Evolutionary conservation across 2,888 invertebrate species (phyloP), one percentile per base, ranked within the genome.

Genomic region (Sicus ferrugineus): DNA sequence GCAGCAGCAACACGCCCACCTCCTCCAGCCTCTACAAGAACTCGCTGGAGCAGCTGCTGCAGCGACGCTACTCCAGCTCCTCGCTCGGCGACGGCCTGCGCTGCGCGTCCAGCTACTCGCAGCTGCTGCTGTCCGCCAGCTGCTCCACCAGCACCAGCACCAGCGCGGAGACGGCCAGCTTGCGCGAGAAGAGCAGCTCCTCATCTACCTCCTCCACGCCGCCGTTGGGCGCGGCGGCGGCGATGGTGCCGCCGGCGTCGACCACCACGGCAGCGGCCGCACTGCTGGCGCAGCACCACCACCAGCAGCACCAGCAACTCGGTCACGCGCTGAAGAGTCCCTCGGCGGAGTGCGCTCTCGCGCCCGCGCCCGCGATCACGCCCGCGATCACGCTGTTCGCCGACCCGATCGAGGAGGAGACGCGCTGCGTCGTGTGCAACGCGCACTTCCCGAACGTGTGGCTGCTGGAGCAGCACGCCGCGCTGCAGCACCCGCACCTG

Each of bases 391-490:
- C 84, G 28, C 77, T 84, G 38, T 83, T 84, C 71, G 80, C 82
- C 63, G 85, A 85, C 52, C 80, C 84, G 63, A 85, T 85, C 69
- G 85, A 85, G 75, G 85, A 85, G 75, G 85, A 85, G 75, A 85
- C 91, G 62, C 90, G 92, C 52, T 95, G 95, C 82, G 90, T 93
- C 64, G 92, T 94, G 16, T 95, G 95, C 83, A 90, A 94, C 78
- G 94, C 94, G 34, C 92, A 92, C 30, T 95, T 95, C 82, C 95
- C 95, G 26, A 93, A 94, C 54, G 89, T 92, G n/a, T 94, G 94
- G 93, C 88, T 94, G 42, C 87, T 95, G 65, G 94, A 95, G 82
- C 92, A 94, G 75, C 94, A 95, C 84, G 93, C 93, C 0, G 91
- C 93, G 0, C 86, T 95, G 23, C 94, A 95, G 81, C 95, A 95